These are phyloP conservation scores for Nezara viridula DNA, from an alignment of 2,888 invertebrate species.

Conservation along the genomic window DNA sequence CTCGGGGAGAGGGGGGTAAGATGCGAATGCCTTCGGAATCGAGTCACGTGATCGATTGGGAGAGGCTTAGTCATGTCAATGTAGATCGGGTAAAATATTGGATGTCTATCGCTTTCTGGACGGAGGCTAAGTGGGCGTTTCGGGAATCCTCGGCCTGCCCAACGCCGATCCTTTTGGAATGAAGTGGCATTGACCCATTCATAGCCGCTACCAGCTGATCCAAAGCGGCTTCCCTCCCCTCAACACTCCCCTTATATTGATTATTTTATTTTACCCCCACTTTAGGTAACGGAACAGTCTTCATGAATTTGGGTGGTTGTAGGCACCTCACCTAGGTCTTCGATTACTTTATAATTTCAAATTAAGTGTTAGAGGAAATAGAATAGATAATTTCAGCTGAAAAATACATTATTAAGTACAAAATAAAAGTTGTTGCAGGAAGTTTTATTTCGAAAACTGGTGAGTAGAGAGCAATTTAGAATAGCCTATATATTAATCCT, in stretches of 20 bases:
- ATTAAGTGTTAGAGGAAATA: background rate
- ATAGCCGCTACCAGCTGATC: slow-evolving; percentile 10
- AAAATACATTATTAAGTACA: background rate
- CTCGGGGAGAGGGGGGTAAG: background rate
- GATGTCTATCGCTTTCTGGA: background rate
- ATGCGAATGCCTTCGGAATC: slow-evolving; percentile 3
- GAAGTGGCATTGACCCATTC: slow-evolving; percentile 16
- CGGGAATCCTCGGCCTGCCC: background rate
- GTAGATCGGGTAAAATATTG: background rate
- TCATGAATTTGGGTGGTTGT: slow-evolving; percentile 41
- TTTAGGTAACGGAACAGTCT: slow-evolving; percentile 46
- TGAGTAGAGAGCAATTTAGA: background rate
- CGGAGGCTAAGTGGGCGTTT: background rate
- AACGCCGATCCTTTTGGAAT: background rate
- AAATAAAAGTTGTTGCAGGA: background rate
- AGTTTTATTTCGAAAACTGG: slow-evolving; percentile 14
- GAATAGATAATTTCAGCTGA: background rate
- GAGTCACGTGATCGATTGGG: background rate
- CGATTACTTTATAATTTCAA: slow-evolving; percentile 3
- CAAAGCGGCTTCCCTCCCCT: background rate
- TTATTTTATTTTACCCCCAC: slow-evolving; percentile 54
- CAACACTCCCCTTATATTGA: slow-evolving; percentile 53
- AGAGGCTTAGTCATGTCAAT: background rate
- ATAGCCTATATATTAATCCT: background rate
- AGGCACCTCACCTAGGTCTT: slow-evolving; percentile 24